A percentile compares a stretch with the other conserved stretches of the same genome.
These are phyloP conservation scores for Aphelenchoides besseyi DNA, from an alignment of 1,140 invertebrate genomes.

Conservation along the genomic window DNA sequence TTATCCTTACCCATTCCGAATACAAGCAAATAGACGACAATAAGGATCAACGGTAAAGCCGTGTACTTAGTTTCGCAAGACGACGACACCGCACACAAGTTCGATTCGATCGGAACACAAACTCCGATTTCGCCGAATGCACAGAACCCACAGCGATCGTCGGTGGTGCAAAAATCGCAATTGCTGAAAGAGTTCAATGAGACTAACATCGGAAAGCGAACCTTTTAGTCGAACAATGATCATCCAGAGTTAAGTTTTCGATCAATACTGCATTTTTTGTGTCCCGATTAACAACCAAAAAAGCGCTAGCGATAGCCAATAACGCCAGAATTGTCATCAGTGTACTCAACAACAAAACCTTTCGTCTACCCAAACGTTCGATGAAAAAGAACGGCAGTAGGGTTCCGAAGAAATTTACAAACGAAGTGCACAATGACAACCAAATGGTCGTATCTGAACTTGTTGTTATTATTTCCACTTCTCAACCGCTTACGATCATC, in stretches of 20 bases:
- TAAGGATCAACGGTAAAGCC: slow-evolving; percentile 38
- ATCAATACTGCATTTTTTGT: background rate
- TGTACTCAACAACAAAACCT: slow-evolving; percentile 66
- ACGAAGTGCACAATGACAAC: slow-evolving; percentile 66
- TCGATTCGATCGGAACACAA: slow-evolving; percentile 34
- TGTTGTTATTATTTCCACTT: no score
- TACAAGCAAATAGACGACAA: slow-evolving; percentile 44
- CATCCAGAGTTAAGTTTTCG: background rate
- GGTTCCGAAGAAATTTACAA: slow-evolving; percentile 69
- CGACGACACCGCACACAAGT: background rate
- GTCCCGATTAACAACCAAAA: slow-evolving; percentile 49
- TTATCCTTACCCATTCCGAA: background rate
- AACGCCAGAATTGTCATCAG: slow-evolving; percentile 62
- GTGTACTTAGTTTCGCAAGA: slow-evolving; percentile 45
- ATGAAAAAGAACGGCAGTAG: slow-evolving; percentile 69
- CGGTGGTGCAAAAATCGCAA: slow-evolving; percentile 30
- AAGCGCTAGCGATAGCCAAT: slow-evolving; percentile 28
- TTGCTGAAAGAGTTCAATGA: slow-evolving; percentile 9
- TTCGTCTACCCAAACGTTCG: slow-evolving; percentile 68
- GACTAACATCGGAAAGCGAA: background rate
- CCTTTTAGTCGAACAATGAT: slow-evolving; percentile 19
- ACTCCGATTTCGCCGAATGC: slow-evolving; percentile 7
- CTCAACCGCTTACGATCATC: slow-evolving; percentile 56
- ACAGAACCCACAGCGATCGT: slow-evolving; percentile 49
- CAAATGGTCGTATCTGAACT: slow-evolving; percentile 67